Base-by-base conservation (phyloP, 2,797 vertebrate species). In the Urosaurus nigricauda region DNA sequence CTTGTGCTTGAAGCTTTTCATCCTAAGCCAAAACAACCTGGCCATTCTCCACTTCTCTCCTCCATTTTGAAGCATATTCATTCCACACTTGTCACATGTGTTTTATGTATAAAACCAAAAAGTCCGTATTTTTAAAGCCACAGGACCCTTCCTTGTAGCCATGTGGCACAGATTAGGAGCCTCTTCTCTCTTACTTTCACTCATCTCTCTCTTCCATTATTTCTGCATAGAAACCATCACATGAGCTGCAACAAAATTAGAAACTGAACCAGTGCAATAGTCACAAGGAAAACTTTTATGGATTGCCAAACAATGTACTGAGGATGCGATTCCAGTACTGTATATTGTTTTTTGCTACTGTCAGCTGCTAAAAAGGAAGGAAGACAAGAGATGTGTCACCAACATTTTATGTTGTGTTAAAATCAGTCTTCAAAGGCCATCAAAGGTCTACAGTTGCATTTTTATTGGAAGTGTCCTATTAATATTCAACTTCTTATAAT, bases 231-330 rank as follows among this genome's bases (percentile, higher is more conserved):
- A 65, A 77, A 77, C 12, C 1, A 3, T 86, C 79, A 90, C 60
- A 78, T 70, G 79, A 13, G 37, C 60, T 70, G 29, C 32, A 75
- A 43, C 37, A 84, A 40, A 88, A 70, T 71, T 79, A 84, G 74
- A 84, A 78, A 78, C 51, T n/a, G 73, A 32, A 37, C 11, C 60
- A 65, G 19, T 21, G 32, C 3, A 13, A 83, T 19, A 78, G 29
- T 29, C 65, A 68, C 56, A 29, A 78, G 7, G 73, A 63, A 58
- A 68, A 32, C 37, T 60, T 51, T 47, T 19, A 60, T 60, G 21
- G 26, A 58, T 24, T n/a, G 21, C 37, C 74, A 70, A 85, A 79
- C 73, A 88, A 83, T 53, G 13, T 16, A 88, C 40, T 35, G 40
- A 60, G 65, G 37, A 79, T 47, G 2, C 32, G 35, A 60, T 19